phyloP scores from a whole-genome alignment of 2,113 vertebrate species.

The Anoplopoma fimbria region DNA sequence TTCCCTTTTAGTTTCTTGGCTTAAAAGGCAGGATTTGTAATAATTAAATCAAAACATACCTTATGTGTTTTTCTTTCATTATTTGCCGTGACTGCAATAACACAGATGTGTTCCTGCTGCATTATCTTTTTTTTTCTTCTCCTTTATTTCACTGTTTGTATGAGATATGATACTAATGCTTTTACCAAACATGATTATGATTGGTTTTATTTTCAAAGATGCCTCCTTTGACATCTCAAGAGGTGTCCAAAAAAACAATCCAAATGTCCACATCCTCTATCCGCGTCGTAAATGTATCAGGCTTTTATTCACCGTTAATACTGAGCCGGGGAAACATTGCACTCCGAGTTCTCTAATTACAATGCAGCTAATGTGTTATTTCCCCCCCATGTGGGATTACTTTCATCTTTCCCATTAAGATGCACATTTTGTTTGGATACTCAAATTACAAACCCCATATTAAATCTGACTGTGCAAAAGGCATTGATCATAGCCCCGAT shows the following conservation, averaged over 20 bases:
- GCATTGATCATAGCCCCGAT: conserved; percentile 85
- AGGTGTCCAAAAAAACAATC: conserved; percentile 66
- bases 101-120: conserved; percentile 28
- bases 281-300: conserved; percentile 65
- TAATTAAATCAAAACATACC: conserved; percentile 51
- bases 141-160: not conserved
- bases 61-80: conserved; percentile 44
- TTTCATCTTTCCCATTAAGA: conserved; percentile 84
- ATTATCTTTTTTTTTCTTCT: not conserved
- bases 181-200: conserved; percentile 33
- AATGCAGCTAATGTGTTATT: conserved; percentile 83
- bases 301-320: conserved; percentile 78
- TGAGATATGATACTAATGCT: conserved; percentile 21
- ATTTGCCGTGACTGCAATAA: conserved; percentile 36
- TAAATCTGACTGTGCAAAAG: conserved; percentile 84
- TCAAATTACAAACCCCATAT: conserved; percentile 83
- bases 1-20: conserved; percentile 20
- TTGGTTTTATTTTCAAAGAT: conserved; percentile 26
- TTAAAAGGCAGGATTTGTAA: conserved; percentile 22
- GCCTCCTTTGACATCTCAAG: conserved; percentile 48
- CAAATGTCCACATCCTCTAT: conserved; percentile 55
- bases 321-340: conserved; percentile 73
- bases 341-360: conserved; percentile 80
- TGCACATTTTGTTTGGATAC: conserved; percentile 85
- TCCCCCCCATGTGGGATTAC: conserved; percentile 80